Base-by-base conservation (phyloP, 2,888 invertebrate genomes). In the Crepidodera aurea region DNA sequence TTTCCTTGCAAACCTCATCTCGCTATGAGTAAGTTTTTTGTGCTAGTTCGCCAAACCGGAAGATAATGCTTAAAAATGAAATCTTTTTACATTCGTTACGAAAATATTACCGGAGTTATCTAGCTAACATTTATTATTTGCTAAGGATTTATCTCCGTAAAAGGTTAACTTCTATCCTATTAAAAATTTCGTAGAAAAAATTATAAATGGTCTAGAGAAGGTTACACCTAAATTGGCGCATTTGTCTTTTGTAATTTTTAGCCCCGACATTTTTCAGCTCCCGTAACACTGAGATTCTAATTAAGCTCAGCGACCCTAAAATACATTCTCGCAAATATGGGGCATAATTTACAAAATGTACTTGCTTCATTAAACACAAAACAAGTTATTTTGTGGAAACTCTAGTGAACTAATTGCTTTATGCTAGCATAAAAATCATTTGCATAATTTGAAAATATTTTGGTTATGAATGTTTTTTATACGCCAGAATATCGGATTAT, bases 211-310 rank as follows among this genome's bases (percentile, higher is more conserved):
- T 51, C 57, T 57, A 27, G 53, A 53, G 54, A 66, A 67, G 54
- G 60, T 64, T 62, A 62, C 62, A 62, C 60, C 55, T 58, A 63
- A 67, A 67, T 62, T 62, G 54, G 55, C 27, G 40, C 57, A 67
- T 67, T 67, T 67, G 64, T 67, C 67, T 62, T 50, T 39, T 48
- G 62, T 62, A 67, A 67, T 67, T 67, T 60, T 64, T 64, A 60
- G 32, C 56, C 50, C 54, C 57, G n/a, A 37, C 51, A 60, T 67
- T 67, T 64, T 64, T 67, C 62, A 65, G 44, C 59, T 57, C 64
- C 51, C 60, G 55, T 62, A 58, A 62, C 62, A 62, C 62, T 15
- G 60, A 57, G 50, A 42, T 19, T 37, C 39, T 51, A 53, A 64
- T 64, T 60, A 57, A 57, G 27, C 57, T 48, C 16, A 5, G 57